Base-by-base conservation (phyloP, 2,888 invertebrate genomes). In the Dolichomitus sp. region DNA sequence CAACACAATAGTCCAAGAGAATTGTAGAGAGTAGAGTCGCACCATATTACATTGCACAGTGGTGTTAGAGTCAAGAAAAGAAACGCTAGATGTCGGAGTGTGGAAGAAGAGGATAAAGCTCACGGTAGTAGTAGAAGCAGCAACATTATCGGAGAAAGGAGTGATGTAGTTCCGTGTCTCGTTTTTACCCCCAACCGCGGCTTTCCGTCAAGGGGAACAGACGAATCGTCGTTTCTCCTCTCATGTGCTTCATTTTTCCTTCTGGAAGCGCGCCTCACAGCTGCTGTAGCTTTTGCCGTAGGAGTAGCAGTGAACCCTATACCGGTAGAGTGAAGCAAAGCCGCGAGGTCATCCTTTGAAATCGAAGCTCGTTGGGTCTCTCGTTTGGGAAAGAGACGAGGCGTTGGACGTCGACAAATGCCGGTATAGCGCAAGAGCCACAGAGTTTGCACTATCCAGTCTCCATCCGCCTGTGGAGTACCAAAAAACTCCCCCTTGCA, bases 291-390 rank as follows among this genome's bases (percentile, higher is more conserved):
- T 82, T 87, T 86, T 80, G 80, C 77, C 76, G 78, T 82, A 81
- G 80, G 77, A 19, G 61, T n/a, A 65, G 30, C 61, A 57, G 66
- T 65, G 45, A 81, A 77, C 42, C 57, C 61, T 75, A 48, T 59
- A 70, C 57, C 14, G 19, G 4, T 17, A 17, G 74, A 65, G 65
- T 17, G 1, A 27, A 40, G 72, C 72, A 75, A 83, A 83, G 79
- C 76, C 76, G 68, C 76, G 75, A 82, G 80, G 82, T 82, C 84
- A 79, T 68, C 77, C 83, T 86, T 84, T 86, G 81, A 84, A 81
- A 86, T 81, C 80, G 80, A 84, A 83, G 66, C 76, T 66, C 73
- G 66, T 73, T 61, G 73, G 40, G 48, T 59, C 77, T 68, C 69
- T 52, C 84, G 75, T 76, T 68, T 59, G 45, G 61, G 11, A 65